Percentiles rank a stretch among this genome's conserved stretches.
phyloP scores from a whole-genome alignment of 1,140 invertebrate species.

The Platyura marginata region DNA sequence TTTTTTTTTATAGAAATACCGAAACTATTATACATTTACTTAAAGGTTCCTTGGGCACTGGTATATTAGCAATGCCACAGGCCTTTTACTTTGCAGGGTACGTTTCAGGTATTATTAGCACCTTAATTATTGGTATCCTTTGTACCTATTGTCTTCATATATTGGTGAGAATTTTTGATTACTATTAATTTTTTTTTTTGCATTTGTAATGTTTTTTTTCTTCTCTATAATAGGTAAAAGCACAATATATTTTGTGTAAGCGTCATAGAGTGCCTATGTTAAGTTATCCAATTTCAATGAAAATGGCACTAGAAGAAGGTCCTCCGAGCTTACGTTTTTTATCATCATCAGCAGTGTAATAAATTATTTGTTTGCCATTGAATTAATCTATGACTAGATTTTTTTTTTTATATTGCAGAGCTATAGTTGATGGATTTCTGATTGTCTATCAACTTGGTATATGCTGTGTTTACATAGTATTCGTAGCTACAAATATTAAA shows the following conservation, averaged over 20 bases:
- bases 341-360: conserved; percentile 34
- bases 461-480: conserved; percentile 77
- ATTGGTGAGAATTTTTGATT: conserved; percentile 27
- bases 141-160: conserved; percentile 48
- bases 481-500: conserved; percentile 57
- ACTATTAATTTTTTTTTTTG: background rate
- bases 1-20: conserved; percentile 28
- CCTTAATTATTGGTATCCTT: conserved; percentile 35
- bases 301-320: conserved; percentile 35
- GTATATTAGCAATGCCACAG: conserved; percentile 64
- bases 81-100: conserved; percentile 53
- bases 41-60: conserved; percentile 57
- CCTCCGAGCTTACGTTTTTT: conserved; percentile 32
- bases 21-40: conserved; percentile 48
- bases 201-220: background rate
- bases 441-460: conserved; percentile 78
- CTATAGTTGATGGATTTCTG: conserved; percentile 46
- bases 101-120: conserved; percentile 34
- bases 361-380: background rate
- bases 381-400: no score
- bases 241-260: conserved; percentile 37
- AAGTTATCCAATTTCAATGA: conserved; percentile 44
- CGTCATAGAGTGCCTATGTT: conserved; percentile 31
- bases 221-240: conserved; percentile 18
- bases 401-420: conserved; percentile 20